Percentiles rank a stretch among this genome's conserved stretches.
Conservation (phyloP, 2,888 invertebrate species). For the Leptarthrus brevirostris region DNA sequence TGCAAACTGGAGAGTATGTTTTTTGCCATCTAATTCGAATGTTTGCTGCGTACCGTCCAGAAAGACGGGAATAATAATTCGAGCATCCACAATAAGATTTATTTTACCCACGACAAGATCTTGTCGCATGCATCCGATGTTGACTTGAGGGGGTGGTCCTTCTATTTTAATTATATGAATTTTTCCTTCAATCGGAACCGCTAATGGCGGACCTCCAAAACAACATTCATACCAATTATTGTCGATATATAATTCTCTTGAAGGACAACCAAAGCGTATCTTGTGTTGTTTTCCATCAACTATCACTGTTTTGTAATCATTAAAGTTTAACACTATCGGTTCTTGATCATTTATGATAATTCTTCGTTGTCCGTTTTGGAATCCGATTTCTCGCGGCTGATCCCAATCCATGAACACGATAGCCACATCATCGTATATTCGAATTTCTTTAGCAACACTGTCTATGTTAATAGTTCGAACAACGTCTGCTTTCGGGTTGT, state of each 20-base stretch:
- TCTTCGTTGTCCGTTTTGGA: slow-evolving; percentile 81
- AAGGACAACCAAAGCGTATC: slow-evolving; percentile 90
- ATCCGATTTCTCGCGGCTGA: slow-evolving; percentile 86
- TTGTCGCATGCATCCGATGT: slow-evolving; percentile 83
- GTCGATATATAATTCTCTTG: slow-evolving; percentile 90
- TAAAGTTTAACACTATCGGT: slow-evolving; percentile 73
- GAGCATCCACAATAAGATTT: slow-evolving; percentile 84
- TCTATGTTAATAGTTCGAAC: slow-evolving; percentile 86
- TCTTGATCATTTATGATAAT: slow-evolving; percentile 83
- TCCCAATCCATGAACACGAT: slow-evolving; percentile 87
- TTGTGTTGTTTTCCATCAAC: slow-evolving; percentile 80
- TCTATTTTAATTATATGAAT: slow-evolving; percentile 84
- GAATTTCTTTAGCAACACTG: slow-evolving; percentile 78
- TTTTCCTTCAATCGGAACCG: slow-evolving; percentile 82
- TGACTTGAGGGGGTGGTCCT: slow-evolving; percentile 93
- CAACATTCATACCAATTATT: slow-evolving; percentile 90
- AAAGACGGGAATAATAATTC: slow-evolving; percentile 81
- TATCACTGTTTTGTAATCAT: slow-evolving; percentile 78
- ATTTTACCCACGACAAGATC: slow-evolving; percentile 89
- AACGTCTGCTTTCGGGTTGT: slow-evolving; percentile 74
- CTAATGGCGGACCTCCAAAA: slow-evolving; percentile 89
- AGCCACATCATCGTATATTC: slow-evolving; percentile 87
- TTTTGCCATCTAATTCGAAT: slow-evolving; percentile 78
- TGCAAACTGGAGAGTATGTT: slow-evolving; percentile 82
- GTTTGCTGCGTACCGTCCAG: slow-evolving; percentile 86